Conservation (phyloP, 1,140 invertebrate species). For the Brachionus rubens region DNA sequence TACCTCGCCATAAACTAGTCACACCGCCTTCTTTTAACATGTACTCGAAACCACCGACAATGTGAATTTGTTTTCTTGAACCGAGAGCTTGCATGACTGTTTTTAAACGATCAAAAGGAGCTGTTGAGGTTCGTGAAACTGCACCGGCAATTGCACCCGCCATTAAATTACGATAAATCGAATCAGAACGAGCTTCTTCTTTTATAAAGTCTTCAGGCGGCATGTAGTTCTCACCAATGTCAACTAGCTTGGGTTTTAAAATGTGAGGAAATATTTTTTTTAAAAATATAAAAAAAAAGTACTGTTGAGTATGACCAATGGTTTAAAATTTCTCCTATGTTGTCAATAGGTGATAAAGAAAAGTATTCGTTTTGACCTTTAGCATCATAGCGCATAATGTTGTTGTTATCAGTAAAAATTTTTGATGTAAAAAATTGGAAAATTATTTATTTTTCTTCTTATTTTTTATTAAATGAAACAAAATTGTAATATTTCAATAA, state of each 20-base stretch:
- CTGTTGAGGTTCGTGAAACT: constrained; percentile 90
- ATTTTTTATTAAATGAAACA: no score
- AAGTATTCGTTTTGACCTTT: constrained; percentile 65
- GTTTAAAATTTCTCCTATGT: constrained; percentile 82
- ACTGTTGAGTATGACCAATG: constrained; percentile 95
- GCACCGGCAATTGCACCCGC: constrained; percentile 92
- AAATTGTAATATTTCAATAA: no score
- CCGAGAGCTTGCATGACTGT: constrained; percentile 77
- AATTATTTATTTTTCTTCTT: no score
- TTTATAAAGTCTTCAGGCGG: not conserved
- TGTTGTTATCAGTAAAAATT: no score
- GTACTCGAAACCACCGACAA: constrained; percentile 64
- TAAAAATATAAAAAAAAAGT: constrained; percentile 45
- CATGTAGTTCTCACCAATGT: not conserved
- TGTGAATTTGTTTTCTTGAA: constrained; percentile 54
- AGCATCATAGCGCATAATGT: constrained; percentile 4
- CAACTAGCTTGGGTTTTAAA: no score
- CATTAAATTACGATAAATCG: constrained; percentile 77
- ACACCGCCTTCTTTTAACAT: constrained; percentile 88
- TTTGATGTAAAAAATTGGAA: no score
- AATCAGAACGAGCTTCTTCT: constrained; percentile 50
- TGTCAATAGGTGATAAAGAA: constrained; percentile 79
- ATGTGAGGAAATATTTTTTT: not conserved
- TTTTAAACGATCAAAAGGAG: constrained; percentile 93
- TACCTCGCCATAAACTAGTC: constrained; percentile 87